Evolutionary conservation across 2,888 invertebrate genomes (phyloP), one percentile per base, ranked within the genome.

Genomic region (Mythimna lalbum): DNA sequence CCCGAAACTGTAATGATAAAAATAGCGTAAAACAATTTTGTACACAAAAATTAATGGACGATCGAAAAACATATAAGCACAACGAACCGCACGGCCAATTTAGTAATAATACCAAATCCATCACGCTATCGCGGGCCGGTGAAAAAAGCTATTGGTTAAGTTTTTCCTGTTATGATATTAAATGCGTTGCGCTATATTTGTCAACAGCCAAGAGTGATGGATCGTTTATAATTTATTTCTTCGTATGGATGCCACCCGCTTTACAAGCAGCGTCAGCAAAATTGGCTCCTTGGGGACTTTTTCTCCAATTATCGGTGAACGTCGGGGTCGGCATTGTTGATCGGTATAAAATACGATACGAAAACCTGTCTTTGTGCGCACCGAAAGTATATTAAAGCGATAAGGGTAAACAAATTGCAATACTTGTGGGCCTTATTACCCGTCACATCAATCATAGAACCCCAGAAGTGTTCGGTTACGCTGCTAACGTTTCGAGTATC

Each of bases 401-500:
- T 94, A 92, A 95, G 94, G 94, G 95, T 93, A 95, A 95, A 95
- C 95, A 96, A 95, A 95, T 96, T 95, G 95, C 94, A 93, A 93
- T 93, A 92, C 95, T 95, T 94, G 93, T 90, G 91, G 90, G 91
- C 90, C 93, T 95, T 95, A 95, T 95, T 95, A 95, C 93, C 91
- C 93, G 94, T 94, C 95, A 93, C 95, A 95, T 95, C 95, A 93
- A 95, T 95, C 95, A 95, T 94, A 90, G 90, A 90, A 88, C 94
- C 93, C 93, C 90, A 88, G 88, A 89, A 91, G 92, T 92, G 89
- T 92, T 90, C 90, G 89, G 92, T 93, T 92, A 91, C 92, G 86
- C 84, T 83, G 84, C 83, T 73, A 78, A 69, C 73, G 74, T 79
- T 87, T 84, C 85, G 87, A 88, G 87, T 89, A 85, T 87, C 85